Base-by-base conservation (phyloP, 1,140 invertebrate species). In the Drosophila pachea region DNA sequence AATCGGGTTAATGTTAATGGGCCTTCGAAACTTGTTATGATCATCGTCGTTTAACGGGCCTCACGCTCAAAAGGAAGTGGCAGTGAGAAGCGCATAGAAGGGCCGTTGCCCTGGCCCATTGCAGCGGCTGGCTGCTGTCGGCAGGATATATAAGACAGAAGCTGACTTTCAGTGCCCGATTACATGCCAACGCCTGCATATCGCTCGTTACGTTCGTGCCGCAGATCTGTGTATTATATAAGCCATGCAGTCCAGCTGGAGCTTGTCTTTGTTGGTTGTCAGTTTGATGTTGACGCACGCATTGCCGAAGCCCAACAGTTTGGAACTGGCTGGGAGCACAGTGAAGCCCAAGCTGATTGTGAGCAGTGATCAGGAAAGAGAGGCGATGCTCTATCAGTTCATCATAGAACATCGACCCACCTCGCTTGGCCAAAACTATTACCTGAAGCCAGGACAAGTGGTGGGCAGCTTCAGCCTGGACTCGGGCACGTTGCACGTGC, bases 1-100 rank as follows among this genome's bases (percentile, higher is more conserved):
- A 64, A 84, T 84, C 81, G 81, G 79, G 79, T 84, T 84, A 84
- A 84, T 84, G 76, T 74, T 72, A 68, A 84, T 73, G 62, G 16
- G 55, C 36, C n/a, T 40, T 35, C 38, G 76, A 81, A 86, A 84
- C 79, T 79, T 76, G 79, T 84, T 84, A 67, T 83, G 49, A 16
- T 22, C 22, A 22, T 22, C 22, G 22, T 63, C 50, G 55, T 59
- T 74, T 56, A 71, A 64, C 66, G 58, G 47, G n/a, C 14, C 9
- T 33, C 29, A 11, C 8, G 43, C 5, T 52, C 31, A 49, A 49
- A 50, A 22, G 31, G 33, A 29, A 42, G 48, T 58, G 42, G 22
- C 42, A 33, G 36, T 66, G 62, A 59, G 68, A 65, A 65, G 38
- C 40, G 62, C 45, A 53, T 47, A 59, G 62, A 70, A 54, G 54